Evolutionary conservation across 2,113 vertebrate species (phyloP).

Genomic region (Natator depressus): DNA sequence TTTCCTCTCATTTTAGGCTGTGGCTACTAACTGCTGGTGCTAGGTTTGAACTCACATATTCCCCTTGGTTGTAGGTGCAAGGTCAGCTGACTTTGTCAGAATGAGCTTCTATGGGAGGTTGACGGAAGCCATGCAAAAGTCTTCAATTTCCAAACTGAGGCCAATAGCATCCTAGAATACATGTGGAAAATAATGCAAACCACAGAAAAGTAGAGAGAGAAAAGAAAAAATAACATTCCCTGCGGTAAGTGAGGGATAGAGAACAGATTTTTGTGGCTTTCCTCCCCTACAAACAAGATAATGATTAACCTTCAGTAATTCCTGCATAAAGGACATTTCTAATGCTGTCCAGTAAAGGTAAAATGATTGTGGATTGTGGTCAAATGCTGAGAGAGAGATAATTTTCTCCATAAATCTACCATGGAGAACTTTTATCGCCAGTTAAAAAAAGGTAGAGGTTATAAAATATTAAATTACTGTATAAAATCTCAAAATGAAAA

Average conservation of each 20-base stretch:
- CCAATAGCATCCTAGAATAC: not conserved
- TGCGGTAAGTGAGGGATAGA: constrained; percentile 1
- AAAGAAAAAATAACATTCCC: constrained; percentile 4
- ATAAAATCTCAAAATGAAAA: constrained; percentile 32
- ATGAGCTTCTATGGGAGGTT: not conserved
- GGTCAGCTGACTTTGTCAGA: not conserved
- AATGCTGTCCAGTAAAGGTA: not conserved
- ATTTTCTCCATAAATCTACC: constrained; percentile 16
- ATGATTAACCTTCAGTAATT: constrained; percentile 8
- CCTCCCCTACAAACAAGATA: not conserved
- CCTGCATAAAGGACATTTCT: constrained; percentile 22
- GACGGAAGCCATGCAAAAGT: not conserved
- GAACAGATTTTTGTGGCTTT: constrained; percentile 12
- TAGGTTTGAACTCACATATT: not conserved
- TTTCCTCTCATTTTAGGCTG: not conserved
- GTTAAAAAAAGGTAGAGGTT: constrained; percentile 20
- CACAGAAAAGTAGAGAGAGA: constrained; percentile 13
- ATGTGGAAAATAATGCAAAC: constrained; percentile 3
- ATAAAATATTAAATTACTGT: not conserved
- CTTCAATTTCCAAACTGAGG: not conserved
- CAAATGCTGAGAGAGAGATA: not conserved
- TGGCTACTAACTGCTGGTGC: not conserved
- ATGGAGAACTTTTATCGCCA: not conserved
- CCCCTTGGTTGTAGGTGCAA: not conserved
- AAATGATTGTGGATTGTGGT: constrained; percentile 22